These are phyloP conservation scores for Drosophila emarginata DNA, from an alignment of 2,888 invertebrate genomes.

Conservation along the genomic window DNA sequence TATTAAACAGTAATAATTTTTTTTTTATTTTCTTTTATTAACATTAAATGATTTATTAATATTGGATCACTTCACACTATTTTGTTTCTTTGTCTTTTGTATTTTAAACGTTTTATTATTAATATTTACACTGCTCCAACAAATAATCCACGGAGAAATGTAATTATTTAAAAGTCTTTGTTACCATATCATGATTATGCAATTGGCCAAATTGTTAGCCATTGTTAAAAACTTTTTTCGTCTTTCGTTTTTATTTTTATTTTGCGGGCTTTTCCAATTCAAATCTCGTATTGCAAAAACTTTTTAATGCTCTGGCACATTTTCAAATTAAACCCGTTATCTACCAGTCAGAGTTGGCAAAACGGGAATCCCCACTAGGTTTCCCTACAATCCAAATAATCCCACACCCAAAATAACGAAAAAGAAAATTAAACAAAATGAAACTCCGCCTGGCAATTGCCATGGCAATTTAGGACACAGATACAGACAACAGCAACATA, in stretches of 20 bases:
- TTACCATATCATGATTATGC: neutral
- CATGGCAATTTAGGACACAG: slow-evolving; percentile 57
- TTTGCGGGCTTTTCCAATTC: neutral
- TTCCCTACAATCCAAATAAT: slow-evolving; percentile 36
- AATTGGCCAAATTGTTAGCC: neutral
- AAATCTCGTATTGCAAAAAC: slow-evolving; percentile 38
- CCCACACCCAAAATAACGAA: neutral
- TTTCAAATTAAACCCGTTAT: slow-evolving; percentile 62
- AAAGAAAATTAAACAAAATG: slow-evolving; percentile 25
- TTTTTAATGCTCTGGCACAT: slow-evolving; percentile 65
- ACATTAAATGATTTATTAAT: too few relatives aligned
- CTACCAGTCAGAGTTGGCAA: slow-evolving; percentile 39
- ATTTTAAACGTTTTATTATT: too few relatives aligned
- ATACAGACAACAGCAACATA: slow-evolving; percentile 27
- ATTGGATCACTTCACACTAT: too few relatives aligned
- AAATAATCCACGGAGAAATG: neutral
- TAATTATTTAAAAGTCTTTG: neutral
- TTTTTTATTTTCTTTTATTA: too few relatives aligned
- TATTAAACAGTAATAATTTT: too few relatives aligned
- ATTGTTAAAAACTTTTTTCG: neutral
- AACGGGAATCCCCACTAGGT: slow-evolving; percentile 11
- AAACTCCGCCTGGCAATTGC: slow-evolving; percentile 59
- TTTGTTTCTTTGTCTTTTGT: too few relatives aligned
- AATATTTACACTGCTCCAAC: neutral
- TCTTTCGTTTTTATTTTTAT: neutral